These are phyloP conservation scores for Suricata suricatta DNA, from an alignment of 2,113 vertebrate species.

Conservation along the genomic window DNA sequence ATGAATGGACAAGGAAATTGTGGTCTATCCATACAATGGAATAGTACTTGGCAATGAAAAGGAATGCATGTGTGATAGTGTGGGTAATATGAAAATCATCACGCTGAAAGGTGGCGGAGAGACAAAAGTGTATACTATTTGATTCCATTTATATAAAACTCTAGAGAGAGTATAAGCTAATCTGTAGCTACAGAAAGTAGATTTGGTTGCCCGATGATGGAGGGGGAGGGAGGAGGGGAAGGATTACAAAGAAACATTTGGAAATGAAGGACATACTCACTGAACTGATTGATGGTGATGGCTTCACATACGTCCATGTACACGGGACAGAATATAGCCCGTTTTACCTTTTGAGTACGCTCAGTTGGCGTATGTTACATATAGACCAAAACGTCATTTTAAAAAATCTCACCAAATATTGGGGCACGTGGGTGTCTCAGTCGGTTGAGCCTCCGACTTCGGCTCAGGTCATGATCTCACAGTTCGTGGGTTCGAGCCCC, in stretches of 20 bases:
- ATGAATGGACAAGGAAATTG: not conserved
- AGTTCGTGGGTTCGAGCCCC: not conserved
- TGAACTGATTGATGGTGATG: no score
- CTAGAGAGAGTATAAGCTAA: not conserved
- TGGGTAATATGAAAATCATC: not conserved
- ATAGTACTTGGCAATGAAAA: not conserved
- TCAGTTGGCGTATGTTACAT: not conserved
- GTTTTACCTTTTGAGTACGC: not conserved
- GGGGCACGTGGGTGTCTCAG: not conserved
- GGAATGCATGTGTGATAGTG: not conserved
- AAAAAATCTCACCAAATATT: not conserved
- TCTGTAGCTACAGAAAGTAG: not conserved
- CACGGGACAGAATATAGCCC: fast-evolving
- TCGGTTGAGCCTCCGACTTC: not conserved
- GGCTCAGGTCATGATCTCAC: not conserved
- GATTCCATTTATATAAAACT: not conserved
- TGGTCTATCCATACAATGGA: fast-evolving
- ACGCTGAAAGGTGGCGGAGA: not conserved
- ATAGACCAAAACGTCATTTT: not conserved
- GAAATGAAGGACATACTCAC: not conserved
- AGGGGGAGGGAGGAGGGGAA: not conserved
- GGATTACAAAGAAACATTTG: not conserved
- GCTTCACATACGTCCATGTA: no score
- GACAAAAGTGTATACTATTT: not conserved
- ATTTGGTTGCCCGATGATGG: not conserved